phyloP scores from a whole-genome alignment of 1,140 invertebrate genomes.

The Lordiphosa mommai region DNA sequence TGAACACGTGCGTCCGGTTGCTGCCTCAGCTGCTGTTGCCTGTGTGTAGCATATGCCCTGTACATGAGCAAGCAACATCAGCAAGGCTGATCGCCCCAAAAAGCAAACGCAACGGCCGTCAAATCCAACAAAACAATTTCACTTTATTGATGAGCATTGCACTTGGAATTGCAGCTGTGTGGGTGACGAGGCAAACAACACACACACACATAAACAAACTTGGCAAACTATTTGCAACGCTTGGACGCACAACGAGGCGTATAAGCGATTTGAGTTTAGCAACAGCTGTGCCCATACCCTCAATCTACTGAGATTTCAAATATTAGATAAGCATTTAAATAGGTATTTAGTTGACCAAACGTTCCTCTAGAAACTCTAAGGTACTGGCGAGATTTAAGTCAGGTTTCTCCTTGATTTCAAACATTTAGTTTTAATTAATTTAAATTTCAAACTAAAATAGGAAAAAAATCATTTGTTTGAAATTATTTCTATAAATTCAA shows the following conservation, averaged over 20 bases:
- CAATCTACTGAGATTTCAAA: no score
- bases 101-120: slow-evolving; percentile 26
- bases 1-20: slow-evolving; percentile 76
- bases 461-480: no score
- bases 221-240: slow-evolving; percentile 57
- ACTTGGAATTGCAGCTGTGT: slow-evolving; percentile 60
- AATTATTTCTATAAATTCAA: no score
- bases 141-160: slow-evolving; percentile 69
- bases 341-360: no score
- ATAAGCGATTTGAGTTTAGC: slow-evolving; percentile 60
- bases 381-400: no score
- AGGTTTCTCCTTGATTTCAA: no score
- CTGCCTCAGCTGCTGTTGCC: slow-evolving; percentile 45
- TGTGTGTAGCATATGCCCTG: slow-evolving; percentile 25
- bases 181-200: slow-evolving; percentile 19
- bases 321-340: no score
- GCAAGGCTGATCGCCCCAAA: slow-evolving; percentile 44
- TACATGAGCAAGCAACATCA: slow-evolving; percentile 42
- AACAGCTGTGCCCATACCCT: slow-evolving; percentile 43
- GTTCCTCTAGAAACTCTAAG: no score
- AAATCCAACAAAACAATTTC: slow-evolving; percentile 48
- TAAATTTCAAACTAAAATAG: no score
- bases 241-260: slow-evolving; percentile 69
- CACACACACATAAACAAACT: slow-evolving; percentile 6
- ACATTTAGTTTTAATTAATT: no score